Evolutionary conservation across 2,113 vertebrate species (phyloP).

Genomic region (Nothobranchius furzeri): DNA sequence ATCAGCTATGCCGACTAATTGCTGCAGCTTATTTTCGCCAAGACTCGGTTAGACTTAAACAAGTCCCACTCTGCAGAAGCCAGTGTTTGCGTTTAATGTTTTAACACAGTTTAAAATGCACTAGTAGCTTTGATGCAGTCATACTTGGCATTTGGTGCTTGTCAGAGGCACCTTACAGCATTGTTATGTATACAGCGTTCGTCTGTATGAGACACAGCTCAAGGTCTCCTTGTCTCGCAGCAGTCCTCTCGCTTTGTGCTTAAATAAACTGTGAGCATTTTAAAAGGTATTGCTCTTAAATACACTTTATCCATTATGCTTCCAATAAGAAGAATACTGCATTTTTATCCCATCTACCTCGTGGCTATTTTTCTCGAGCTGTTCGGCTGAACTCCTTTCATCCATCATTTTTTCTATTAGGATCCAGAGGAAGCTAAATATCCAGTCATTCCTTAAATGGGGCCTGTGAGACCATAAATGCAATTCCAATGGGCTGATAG

Average conservation of each 20-base stretch:
- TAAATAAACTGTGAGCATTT: conserved; percentile 16
- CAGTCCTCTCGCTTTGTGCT: conserved; percentile 16
- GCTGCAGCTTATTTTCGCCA: no score
- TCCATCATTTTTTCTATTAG: conserved; percentile 59
- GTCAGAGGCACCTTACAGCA: conserved; percentile 9
- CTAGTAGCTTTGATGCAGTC: conserved; percentile 16
- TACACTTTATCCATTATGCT: conserved; percentile 25
- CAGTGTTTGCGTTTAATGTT: background rate
- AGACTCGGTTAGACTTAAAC: background rate
- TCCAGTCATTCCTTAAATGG: conserved; percentile 57
- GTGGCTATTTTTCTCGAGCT: conserved; percentile 48
- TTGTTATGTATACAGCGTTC: conserved; percentile 6
- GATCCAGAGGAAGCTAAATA: conserved; percentile 47
- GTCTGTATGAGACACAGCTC: conserved; percentile 13
- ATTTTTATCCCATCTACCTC: conserved; percentile 36
- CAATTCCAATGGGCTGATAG: conserved; percentile 52
- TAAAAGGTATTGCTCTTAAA: conserved; percentile 26
- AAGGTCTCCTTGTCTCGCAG: conserved; percentile 30
- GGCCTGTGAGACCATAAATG: conserved; percentile 53
- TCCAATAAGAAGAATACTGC: conserved; percentile 19
- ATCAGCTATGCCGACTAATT: no score
- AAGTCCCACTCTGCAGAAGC: background rate
- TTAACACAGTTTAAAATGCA: conserved; percentile 5
- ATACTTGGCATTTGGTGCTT: conserved; percentile 4
- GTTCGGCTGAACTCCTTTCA: conserved; percentile 45